Evolutionary conservation across 2,797 vertebrate genomes (phyloP).

Genomic region (Masticophis lateralis): DNA sequence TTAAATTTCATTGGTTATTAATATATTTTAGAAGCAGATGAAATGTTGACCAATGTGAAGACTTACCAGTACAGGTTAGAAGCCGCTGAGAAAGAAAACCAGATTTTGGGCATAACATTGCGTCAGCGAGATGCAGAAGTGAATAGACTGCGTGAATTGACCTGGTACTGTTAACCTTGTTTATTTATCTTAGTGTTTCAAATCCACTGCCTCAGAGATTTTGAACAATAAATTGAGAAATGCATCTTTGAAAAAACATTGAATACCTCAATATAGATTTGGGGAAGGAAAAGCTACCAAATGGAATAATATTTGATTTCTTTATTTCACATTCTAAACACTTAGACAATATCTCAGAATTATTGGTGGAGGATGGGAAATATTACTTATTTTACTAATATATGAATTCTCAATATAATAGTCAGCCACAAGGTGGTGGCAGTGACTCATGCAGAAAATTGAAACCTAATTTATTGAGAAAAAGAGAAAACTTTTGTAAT

Average conservation of each 20-base stretch:
- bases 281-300: neutral
- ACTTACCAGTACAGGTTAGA: slow-evolving; percentile 74
- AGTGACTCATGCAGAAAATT: neutral
- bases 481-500: neutral
- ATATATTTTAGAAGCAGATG: slow-evolving; percentile 67
- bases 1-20: slow-evolving; percentile 5
- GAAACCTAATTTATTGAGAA: neutral
- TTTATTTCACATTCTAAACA: neutral
- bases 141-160: slow-evolving; percentile 73
- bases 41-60: slow-evolving; percentile 74
- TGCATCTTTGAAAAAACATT: neutral
- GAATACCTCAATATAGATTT: neutral
- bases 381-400: neutral
- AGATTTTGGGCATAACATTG: slow-evolving; percentile 73
- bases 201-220: neutral
- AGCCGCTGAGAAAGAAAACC: slow-evolving; percentile 78
- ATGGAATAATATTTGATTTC: neutral
- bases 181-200: neutral
- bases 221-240: neutral
- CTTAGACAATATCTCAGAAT: neutral
- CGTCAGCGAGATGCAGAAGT: slow-evolving; percentile 82
- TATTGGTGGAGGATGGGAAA: neutral
- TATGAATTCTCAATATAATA: fast-evolving
- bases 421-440: slow-evolving; percentile 58
- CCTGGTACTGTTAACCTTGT: slow-evolving; percentile 66